Evolutionary conservation across 1,140 invertebrate species (phyloP), one percentile per base, ranked within the genome.

Genomic region (Archivesica marissinica): DNA sequence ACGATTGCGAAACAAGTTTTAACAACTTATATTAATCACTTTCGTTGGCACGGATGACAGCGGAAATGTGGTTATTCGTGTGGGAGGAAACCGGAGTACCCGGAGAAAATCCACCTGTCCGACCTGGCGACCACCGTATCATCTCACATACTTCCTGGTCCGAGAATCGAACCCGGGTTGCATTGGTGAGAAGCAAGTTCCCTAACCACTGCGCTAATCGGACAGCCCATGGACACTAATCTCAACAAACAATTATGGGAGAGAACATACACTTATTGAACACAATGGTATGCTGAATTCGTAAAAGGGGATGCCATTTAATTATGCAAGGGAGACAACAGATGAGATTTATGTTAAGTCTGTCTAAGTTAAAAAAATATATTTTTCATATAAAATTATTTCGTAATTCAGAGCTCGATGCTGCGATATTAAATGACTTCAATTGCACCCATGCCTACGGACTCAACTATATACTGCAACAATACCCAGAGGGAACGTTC

Each of bases 401-500:
- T 25, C 35, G 11, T 1, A 30, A 13, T 30, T 28, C 68, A 72
- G 68, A 50, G 20, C 0, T 52, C n/a, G 68, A 50, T 30, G 41
- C 25, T 11, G 68, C 35, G 13, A 47, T 72, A 30, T 30, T 50
- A 23, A 13, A 25, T 23, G 41, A 33, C 13, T 72, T 72, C n/a
- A 72, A 72, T 20, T 72, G 68, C 33, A 72, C 68, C 0, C 50
- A 50, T 28, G 50, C 50, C 15, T 47, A 47, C 20, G 68, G 68
- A 3, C n/a, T 72, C 4, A 33, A 1, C 17, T 72, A 72, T 30
- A 72, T 33, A 47, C 44, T 72, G 28, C 11, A 28, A 72, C 68
- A 72, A 44, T 72, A 72, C 28, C 68, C 68, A 72, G 41, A 13
- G 13, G 68, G 68, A 1, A 72, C 68, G 1, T 72, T 72, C 28